Evolutionary conservation across 2,888 invertebrate species (phyloP).

Genomic region (Fragum sueziense): DNA sequence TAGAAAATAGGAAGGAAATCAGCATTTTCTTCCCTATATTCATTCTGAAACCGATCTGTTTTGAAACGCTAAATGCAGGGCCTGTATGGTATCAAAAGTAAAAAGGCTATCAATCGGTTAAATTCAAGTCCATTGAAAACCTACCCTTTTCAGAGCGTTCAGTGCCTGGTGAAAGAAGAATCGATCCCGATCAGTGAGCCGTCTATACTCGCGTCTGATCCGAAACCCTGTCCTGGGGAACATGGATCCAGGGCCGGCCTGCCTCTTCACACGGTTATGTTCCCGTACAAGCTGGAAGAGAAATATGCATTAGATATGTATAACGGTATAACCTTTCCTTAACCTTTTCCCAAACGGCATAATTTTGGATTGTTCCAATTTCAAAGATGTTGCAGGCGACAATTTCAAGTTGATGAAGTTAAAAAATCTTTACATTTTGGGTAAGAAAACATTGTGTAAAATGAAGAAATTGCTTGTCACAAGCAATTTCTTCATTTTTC

Average conservation of each 20-base stretch:
- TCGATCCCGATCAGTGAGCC: constrained; percentile 17
- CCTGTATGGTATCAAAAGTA: no score
- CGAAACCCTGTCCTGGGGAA: constrained; percentile 29
- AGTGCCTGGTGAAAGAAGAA: constrained; percentile 17
- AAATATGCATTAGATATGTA: background rate
- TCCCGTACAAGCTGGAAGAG: background rate
- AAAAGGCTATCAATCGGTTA: no score
- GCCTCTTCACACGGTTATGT: constrained; percentile 11
- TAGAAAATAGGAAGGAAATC: no score
- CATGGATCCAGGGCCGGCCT: background rate
- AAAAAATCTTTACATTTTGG: background rate
- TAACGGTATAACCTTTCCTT: no score
- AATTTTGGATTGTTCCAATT: background rate
- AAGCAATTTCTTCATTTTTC: background rate
- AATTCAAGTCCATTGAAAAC: no score
- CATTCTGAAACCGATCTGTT: no score
- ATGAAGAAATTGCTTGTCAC: background rate
- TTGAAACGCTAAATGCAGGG: no score
- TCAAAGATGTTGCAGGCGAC: background rate
- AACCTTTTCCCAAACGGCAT: background rate
- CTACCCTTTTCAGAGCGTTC: constrained; percentile 27
- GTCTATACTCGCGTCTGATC: constrained; percentile 28
- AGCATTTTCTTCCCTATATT: no score
- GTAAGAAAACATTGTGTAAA: background rate
- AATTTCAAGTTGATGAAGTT: background rate